These are phyloP conservation scores for Hylomyscus alleni DNA, from an alignment of 2,797 vertebrate genomes.

Conservation along the genomic window DNA sequence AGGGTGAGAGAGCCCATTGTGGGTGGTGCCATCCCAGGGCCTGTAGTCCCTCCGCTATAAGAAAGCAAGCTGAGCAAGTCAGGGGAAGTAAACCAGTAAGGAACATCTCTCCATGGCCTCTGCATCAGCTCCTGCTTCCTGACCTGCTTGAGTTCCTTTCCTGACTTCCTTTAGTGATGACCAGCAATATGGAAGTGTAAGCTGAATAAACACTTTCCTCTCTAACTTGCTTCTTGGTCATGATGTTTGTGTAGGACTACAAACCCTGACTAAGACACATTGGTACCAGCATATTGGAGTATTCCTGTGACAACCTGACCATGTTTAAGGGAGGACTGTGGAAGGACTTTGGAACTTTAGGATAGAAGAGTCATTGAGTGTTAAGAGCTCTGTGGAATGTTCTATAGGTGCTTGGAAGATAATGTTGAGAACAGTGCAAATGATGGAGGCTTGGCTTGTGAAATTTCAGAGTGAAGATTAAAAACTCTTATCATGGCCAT, in stretches of 20 bases:
- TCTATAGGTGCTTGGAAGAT: too few species aligned
- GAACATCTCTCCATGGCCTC: not conserved
- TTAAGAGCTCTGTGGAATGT: too few species aligned
- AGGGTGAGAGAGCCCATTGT: not conserved
- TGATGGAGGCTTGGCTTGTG: too few species aligned
- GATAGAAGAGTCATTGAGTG: too few species aligned
- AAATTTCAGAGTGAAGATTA: too few species aligned
- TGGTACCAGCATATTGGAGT: too few species aligned
- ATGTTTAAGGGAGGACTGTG: too few species aligned
- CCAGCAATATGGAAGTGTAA: not conserved
- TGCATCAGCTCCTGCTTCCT: not conserved
- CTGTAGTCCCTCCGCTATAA: not conserved
- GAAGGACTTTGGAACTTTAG: too few species aligned
- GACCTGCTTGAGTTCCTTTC: not conserved
- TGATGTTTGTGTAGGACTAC: not conserved
- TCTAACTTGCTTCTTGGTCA: not conserved
- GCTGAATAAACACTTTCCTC: not conserved
- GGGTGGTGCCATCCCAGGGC: not conserved
- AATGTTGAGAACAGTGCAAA: too few species aligned
- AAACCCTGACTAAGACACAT: not conserved
- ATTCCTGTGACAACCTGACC: too few species aligned
- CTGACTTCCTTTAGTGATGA: not conserved
- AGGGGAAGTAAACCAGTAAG: not conserved
- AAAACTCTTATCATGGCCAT: too few species aligned
- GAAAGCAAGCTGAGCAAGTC: too few species aligned